Evolutionary conservation across 2,113 vertebrate species (phyloP).

Genomic region (Macrotus californicus): DNA sequence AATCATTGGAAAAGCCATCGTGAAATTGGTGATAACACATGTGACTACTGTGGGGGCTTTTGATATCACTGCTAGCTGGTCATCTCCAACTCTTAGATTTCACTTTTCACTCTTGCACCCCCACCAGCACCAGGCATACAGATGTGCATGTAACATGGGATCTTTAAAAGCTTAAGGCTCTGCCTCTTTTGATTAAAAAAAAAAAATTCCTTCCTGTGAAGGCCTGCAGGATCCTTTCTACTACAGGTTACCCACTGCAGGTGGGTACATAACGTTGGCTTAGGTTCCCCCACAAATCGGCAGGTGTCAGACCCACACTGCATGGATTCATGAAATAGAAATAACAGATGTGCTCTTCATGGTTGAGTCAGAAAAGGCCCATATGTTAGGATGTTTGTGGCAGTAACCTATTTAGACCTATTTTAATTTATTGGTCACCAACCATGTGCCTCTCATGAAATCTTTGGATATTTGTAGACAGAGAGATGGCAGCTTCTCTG

Average conservation of each 20-base stretch:
- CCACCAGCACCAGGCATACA: neutral
- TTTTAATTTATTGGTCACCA: neutral
- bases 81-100: neutral
- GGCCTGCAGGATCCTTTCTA: neutral
- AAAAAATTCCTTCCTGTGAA: neutral
- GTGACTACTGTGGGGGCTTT: neutral
- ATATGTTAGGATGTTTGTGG: neutral
- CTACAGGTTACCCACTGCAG: accelerated
- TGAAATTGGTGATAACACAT: neutral
- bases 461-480: neutral
- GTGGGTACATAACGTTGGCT: neutral
- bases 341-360: neutral
- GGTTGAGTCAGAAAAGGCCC: neutral
- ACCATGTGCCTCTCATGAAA: neutral
- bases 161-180: neutral
- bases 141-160: neutral
- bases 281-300: neutral
- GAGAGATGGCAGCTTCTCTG: neutral
- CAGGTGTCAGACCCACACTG: neutral
- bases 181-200: neutral
- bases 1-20: neutral
- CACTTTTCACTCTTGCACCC: neutral
- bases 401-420: neutral
- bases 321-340: neutral
- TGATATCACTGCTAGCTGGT: neutral